These are phyloP conservation scores for Ia io DNA, from an alignment of 2,113 vertebrate species.

Conservation along the genomic window DNA sequence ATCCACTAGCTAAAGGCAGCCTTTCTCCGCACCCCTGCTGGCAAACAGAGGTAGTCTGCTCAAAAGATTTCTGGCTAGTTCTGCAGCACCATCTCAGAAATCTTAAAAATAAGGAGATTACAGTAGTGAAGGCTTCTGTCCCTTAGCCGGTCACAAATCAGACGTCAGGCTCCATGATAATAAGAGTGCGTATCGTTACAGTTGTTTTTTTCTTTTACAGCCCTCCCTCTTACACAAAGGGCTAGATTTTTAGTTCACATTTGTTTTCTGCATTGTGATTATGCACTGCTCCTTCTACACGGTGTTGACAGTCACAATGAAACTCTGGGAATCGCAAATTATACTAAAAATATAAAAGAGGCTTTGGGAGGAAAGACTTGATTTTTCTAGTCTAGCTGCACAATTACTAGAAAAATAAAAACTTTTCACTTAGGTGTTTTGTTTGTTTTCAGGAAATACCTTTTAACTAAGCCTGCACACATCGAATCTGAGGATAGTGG, in stretches of 20 bases:
- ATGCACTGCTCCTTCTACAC: not conserved
- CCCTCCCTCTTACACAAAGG: not conserved
- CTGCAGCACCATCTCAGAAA: not conserved
- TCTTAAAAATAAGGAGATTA: not conserved
- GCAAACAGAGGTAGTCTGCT: not conserved
- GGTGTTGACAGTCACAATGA: not conserved
- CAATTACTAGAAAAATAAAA: conserved; percentile 4
- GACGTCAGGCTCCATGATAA: not conserved
- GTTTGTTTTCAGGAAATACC: conserved; percentile 89
- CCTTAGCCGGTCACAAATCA: not conserved
- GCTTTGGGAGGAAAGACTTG: not conserved
- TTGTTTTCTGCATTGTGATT: not conserved
- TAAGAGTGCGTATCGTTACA: not conserved
- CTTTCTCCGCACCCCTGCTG: not conserved
- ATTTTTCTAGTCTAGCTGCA: conserved; percentile 26
- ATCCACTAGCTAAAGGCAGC: not conserved
- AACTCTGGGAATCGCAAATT: conserved; percentile 12
- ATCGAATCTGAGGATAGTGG: conserved; percentile 86
- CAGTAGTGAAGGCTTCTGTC: not conserved
- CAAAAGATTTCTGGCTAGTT: not conserved
- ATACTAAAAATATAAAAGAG: not conserved
- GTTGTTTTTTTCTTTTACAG: not conserved
- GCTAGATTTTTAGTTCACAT: not conserved
- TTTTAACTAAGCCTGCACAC: conserved; percentile 91
- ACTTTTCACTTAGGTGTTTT: not conserved